phyloP scores from a whole-genome alignment of 2,113 vertebrate genomes.

The Saimiri boliviensis region DNA sequence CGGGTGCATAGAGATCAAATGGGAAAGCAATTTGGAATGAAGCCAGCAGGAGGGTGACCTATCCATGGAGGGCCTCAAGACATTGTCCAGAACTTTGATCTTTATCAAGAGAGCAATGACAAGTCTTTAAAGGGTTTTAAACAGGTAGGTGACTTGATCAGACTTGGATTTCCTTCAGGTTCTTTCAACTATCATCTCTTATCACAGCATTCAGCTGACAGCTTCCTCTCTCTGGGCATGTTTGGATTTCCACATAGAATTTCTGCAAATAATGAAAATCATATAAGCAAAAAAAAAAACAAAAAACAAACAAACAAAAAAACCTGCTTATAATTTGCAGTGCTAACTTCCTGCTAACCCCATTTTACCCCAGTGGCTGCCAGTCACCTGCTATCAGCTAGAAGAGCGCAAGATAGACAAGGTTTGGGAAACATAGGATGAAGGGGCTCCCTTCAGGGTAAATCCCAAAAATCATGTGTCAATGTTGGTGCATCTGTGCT shows the following conservation, averaged over 20 bases:
- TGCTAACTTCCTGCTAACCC: not conserved
- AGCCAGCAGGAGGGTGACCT: too few species aligned
- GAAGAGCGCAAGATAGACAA: not conserved
- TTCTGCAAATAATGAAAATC: conserved; percentile 34
- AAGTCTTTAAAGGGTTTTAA: not conserved
- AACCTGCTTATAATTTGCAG: not conserved
- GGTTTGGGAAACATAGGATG: not conserved
- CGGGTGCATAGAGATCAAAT: not conserved
- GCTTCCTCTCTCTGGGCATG: not conserved
- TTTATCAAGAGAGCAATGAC: not conserved
- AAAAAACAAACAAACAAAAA: too few species aligned
- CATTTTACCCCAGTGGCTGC: not conserved
- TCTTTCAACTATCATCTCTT: conserved; percentile 26
- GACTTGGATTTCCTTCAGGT: conserved; percentile 10
- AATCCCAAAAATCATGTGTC: not conserved
- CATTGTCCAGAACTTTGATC: not conserved
- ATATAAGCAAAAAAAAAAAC: not conserved
- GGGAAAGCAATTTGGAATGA: not conserved
- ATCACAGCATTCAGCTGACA: conserved; percentile 32
- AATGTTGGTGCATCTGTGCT: not conserved
- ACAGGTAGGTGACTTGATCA: conserved; percentile 12
- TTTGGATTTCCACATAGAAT: conserved; percentile 45
- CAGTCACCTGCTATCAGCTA: not conserved
- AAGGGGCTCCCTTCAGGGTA: not conserved
- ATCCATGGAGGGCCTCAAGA: not conserved